These are phyloP conservation scores for Thumatha senex DNA, from an alignment of 2,888 invertebrate genomes.

Conservation along the genomic window DNA sequence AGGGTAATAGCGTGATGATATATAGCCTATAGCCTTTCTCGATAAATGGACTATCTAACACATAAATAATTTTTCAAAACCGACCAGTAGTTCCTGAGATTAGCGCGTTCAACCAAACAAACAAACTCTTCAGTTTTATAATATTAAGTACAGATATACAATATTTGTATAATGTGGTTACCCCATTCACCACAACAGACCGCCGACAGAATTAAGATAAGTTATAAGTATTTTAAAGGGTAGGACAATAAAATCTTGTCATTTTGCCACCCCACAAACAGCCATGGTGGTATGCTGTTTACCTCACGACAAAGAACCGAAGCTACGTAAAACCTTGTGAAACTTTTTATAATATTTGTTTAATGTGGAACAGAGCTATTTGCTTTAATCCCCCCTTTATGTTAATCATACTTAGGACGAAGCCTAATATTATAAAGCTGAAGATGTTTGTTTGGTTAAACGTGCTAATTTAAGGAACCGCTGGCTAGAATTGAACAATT, in stretches of 20 bases:
- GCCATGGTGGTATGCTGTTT: slow-evolving; percentile 51
- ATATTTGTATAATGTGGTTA: slow-evolving; percentile 2
- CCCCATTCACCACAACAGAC: background rate
- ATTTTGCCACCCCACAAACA: slow-evolving; percentile 25
- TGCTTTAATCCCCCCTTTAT: slow-evolving; percentile 38
- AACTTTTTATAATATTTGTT: slow-evolving; percentile 59
- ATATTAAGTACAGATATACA: background rate
- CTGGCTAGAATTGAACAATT: no score
- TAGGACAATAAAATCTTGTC: slow-evolving; percentile 34
- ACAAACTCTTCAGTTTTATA: no score
- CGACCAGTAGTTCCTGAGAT: no score
- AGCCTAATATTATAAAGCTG: no score
- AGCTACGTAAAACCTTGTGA: slow-evolving; percentile 25
- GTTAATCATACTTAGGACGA: slow-evolving; percentile 29
- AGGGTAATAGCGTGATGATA: no score
- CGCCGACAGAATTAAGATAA: slow-evolving; percentile 13
- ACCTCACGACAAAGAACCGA: slow-evolving; percentile 46
- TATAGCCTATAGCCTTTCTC: no score
- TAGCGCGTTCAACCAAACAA: no score
- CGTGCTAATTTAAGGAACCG: no score
- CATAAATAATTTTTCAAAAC: no score
- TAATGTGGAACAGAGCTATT: slow-evolving; percentile 50
- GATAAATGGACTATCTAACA: no score
- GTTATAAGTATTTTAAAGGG: slow-evolving; percentile 16
- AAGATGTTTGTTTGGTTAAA: no score